A percentile compares a stretch with the other conserved stretches of the same genome.
Evolutionary conservation across 1,140 invertebrate species (phyloP).

Genomic region (Planococcus citri): DNA sequence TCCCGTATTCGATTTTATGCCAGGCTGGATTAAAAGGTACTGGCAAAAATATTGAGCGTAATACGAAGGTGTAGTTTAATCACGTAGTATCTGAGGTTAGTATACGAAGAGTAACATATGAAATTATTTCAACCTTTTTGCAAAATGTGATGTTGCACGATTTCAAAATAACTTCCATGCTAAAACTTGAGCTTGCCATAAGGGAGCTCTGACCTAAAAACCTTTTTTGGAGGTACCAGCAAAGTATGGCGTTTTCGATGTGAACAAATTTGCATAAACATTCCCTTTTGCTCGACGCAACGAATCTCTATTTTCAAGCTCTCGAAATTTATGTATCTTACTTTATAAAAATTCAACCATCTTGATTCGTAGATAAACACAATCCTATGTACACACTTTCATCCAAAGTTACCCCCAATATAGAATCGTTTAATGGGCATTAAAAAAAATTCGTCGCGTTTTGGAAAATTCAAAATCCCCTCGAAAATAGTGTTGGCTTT

Average conservation of each 20-base stretch:
- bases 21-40: neutral
- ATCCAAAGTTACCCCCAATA: too few species aligned
- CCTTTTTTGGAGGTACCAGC: neutral
- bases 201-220: constrained; percentile 6
- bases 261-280: neutral
- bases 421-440: too few species aligned
- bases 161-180: neutral
- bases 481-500: too few species aligned
- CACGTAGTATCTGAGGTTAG: neutral
- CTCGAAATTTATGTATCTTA: neutral
- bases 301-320: neutral
- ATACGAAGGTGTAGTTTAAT: neutral
- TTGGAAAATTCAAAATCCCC: too few species aligned
- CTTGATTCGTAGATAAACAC: too few species aligned
- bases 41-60: neutral
- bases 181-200: neutral
- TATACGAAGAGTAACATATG: neutral
- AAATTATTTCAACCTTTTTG: neutral
- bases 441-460: too few species aligned
- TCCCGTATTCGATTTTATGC: neutral
- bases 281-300: neutral
- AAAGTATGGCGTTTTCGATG: neutral
- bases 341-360: neutral
- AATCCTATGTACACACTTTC: too few species aligned
- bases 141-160: neutral